Evolutionary conservation across 2,797 vertebrate genomes (phyloP).

Genomic region (Staurois parvus): DNA sequence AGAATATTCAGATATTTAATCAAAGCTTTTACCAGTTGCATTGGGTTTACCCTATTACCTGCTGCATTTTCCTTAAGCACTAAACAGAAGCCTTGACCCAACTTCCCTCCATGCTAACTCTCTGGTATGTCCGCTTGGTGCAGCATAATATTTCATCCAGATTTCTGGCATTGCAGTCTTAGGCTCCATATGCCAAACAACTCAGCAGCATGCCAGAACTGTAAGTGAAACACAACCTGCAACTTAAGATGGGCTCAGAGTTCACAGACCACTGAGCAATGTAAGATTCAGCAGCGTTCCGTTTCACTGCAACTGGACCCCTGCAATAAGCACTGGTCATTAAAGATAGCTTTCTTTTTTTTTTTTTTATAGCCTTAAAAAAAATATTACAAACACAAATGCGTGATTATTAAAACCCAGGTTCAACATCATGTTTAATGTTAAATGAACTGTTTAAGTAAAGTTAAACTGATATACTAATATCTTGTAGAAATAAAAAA

Average conservation of each 20-base stretch:
- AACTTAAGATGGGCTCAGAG: conserved; percentile 52
- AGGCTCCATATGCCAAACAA: conserved; percentile 23
- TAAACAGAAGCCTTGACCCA: conserved; percentile 7
- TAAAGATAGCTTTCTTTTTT: not conserved
- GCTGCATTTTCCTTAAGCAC: not conserved
- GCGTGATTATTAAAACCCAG: no score
- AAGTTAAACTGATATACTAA: no score
- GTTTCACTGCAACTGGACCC: not conserved
- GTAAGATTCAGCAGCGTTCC: conserved; percentile 3
- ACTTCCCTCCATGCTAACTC: conserved; percentile 55
- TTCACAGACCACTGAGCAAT: conserved; percentile 45
- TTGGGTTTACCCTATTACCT: conserved; percentile 15
- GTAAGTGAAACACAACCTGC: conserved; percentile 53
- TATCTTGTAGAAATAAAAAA: no score
- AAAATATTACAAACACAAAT: no score
- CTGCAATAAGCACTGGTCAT: not conserved
- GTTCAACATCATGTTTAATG: no score
- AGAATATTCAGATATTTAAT: not conserved
- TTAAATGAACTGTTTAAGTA: no score
- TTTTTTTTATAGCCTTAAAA: not conserved
- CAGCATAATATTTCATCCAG: conserved; percentile 64
- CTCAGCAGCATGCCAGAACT: conserved; percentile 51
- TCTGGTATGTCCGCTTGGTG: conserved; percentile 55
- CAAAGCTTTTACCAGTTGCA: not conserved
- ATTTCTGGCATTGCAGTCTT: conserved; percentile 63